Evolutionary conservation across 2,888 invertebrate genomes (phyloP), one percentile per base, ranked within the genome.

Genomic region (Sericinus montela): DNA sequence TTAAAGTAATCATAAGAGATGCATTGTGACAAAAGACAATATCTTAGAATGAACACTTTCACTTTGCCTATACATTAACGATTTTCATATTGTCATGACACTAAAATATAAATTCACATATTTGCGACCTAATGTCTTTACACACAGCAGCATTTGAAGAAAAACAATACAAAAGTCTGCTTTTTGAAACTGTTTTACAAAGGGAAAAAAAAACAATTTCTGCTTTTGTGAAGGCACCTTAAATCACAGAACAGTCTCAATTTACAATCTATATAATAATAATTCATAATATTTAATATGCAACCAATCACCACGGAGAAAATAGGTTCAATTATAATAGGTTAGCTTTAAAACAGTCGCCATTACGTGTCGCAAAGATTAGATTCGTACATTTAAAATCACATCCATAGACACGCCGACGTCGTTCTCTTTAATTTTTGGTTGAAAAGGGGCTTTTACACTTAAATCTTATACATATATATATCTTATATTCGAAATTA

Each of bases 401-500:
- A 19, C 19, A 28, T 29, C 29, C 13, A 29, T 15, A 38, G 30
- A 46, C 38, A 39, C 38, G 45, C 39, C 45, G 39, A 30, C 19
- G 34, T 25, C 3, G 23, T 19, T 16, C 34, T n/a, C 4, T 28
- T 28, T 6, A 9, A 23, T 32, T 38, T 46, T 46, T 40, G 46
- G 40, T 46, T 46, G 23, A 35, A 29, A 34, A 47, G 19, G n/a
- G 37, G n/a, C 16, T 29, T 28, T 44, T 44, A 39, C 16, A 35
- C 35, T n/a, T 44, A 28, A 44, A 13, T 32, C 48, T 43, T 48
- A 48, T 58, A 49, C 30, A 54, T 45, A 40, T 58, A 49, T 35
- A 54, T 45, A 40, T 51, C 50, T 48, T 52, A 52, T 52, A 55
- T 51, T 53, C 51, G 51, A 56, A 49, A 40, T 48, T 44, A 42